Percentiles rank a stretch among this genome's conserved stretches.
Evolutionary conservation across 2,113 vertebrate species (phyloP).

Genomic region (Labeo catla): DNA sequence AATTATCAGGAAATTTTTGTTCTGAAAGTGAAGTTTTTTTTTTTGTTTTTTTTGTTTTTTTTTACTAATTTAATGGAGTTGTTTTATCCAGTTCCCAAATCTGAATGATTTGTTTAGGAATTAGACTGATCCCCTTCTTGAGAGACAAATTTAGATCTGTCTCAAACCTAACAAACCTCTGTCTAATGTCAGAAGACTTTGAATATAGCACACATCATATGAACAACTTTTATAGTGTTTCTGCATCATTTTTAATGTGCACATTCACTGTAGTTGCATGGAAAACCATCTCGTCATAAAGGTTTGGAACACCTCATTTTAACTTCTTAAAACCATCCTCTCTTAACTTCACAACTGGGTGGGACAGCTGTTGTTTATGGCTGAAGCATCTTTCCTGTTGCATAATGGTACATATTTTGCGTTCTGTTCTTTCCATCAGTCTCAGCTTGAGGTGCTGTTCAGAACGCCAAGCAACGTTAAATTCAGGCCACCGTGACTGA

Average conservation of each 20-base stretch:
- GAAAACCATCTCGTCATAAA: background rate
- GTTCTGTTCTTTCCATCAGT: conserved; percentile 1
- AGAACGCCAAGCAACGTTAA: conserved; percentile 63
- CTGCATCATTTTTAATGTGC: background rate
- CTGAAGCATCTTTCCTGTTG: conserved; percentile 1
- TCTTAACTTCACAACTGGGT: background rate
- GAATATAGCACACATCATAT: no score
- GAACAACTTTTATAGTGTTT: background rate
- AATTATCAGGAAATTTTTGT: no score
- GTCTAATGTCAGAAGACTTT: background rate
- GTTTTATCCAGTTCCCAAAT: background rate
- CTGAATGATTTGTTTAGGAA: background rate
- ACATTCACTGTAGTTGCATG: background rate
- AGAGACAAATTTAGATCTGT: background rate
- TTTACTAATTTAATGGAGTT: background rate
- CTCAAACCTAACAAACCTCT: background rate
- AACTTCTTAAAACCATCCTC: background rate
- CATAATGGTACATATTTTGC: background rate
- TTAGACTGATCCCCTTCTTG: background rate
- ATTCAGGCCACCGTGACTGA: conserved; percentile 51
- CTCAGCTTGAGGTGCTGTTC: conserved; percentile 50
- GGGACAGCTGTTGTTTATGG: conserved; percentile 9
- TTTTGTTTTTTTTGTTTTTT: no score
- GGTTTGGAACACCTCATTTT: background rate
- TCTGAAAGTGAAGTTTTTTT: no score